Evolutionary conservation across 2,888 invertebrate genomes (phyloP).

Genomic region (Caenorhabditis angaria): DNA sequence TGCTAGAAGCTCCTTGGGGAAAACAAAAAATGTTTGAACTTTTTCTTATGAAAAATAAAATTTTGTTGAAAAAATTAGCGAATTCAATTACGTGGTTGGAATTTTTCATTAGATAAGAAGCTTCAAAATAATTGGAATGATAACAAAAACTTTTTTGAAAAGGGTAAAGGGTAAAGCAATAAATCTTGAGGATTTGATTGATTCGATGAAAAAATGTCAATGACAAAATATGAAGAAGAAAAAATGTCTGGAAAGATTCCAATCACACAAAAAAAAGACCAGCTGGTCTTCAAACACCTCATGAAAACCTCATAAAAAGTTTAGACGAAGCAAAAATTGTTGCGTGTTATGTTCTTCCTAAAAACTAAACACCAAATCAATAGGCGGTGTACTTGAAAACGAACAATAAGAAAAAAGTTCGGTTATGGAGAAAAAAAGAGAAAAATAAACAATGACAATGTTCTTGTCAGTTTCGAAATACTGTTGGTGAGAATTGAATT

Average conservation of each 20-base stretch:
- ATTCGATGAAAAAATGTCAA: too few relatives aligned
- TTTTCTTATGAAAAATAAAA: too few relatives aligned
- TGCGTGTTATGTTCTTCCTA: background rate
- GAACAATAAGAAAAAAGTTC: slow-evolving; percentile 5
- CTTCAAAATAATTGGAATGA: too few relatives aligned
- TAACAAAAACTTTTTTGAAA: background rate
- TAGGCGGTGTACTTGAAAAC: slow-evolving; percentile 2
- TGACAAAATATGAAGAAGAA: background rate
- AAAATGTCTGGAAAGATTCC: background rate
- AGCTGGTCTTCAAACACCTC: too few relatives aligned
- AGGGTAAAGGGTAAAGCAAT: background rate
- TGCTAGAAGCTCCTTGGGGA: too few relatives aligned
- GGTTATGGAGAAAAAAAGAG: slow-evolving; percentile 2
- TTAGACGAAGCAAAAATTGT: background rate
- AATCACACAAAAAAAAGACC: background rate
- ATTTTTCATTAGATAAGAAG: too few relatives aligned
- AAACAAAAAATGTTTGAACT: too few relatives aligned
- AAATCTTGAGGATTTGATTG: background rate
- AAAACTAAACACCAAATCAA: background rate
- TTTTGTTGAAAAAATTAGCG: too few relatives aligned
- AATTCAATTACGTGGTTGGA: too few relatives aligned
- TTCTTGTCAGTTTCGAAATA: background rate
- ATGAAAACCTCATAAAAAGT: too few relatives aligned
- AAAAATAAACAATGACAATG: background rate
- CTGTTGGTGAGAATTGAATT: background rate